A percentile compares a stretch with the other conserved stretches of the same genome.
Conservation (phyloP, 2,113 vertebrate genomes). For the Spheniscus mendiculus region DNA sequence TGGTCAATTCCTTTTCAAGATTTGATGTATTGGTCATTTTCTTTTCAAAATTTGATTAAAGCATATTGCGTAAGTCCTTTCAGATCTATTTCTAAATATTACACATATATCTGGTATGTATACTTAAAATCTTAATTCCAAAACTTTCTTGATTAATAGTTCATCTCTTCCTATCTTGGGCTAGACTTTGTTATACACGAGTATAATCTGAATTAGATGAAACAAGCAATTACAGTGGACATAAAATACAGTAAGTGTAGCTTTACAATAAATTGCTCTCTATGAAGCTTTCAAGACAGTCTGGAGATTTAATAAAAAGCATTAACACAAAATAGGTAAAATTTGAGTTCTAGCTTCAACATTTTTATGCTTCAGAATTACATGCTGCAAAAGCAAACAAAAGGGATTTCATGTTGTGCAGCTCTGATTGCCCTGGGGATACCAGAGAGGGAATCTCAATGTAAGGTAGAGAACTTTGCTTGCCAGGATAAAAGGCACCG, state of each 20-base stretch:
- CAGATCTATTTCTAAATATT: constrained; percentile 73
- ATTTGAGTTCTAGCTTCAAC: constrained; percentile 2
- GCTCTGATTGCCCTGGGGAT: neutral
- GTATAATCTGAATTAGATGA: constrained; percentile 71
- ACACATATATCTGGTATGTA: constrained; percentile 48
- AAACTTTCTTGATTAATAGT: constrained; percentile 68
- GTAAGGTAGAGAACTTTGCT: neutral
- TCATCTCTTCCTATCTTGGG: constrained; percentile 16
- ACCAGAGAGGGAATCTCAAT: neutral
- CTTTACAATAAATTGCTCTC: constrained; percentile 64
- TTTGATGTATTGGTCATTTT: constrained; percentile 75
- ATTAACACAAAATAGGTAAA: constrained; percentile 48
- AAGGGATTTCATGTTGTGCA: neutral
- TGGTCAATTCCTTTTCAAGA: constrained; percentile 70
- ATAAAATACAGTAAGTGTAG: constrained; percentile 65
- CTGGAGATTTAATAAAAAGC: constrained; percentile 54
- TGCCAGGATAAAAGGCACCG: neutral
- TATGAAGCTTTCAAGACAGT: constrained; percentile 42
- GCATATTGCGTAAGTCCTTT: constrained; percentile 65
- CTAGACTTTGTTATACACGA: constrained; percentile 44
- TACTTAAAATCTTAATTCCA: constrained; percentile 70
- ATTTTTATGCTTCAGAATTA: constrained; percentile 1
- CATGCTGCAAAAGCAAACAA: neutral
- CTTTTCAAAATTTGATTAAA: constrained; percentile 77
- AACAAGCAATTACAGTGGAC: constrained; percentile 67